phyloP scores from a whole-genome alignment of 2,888 invertebrate genomes.

The Serripes groenlandicus region DNA sequence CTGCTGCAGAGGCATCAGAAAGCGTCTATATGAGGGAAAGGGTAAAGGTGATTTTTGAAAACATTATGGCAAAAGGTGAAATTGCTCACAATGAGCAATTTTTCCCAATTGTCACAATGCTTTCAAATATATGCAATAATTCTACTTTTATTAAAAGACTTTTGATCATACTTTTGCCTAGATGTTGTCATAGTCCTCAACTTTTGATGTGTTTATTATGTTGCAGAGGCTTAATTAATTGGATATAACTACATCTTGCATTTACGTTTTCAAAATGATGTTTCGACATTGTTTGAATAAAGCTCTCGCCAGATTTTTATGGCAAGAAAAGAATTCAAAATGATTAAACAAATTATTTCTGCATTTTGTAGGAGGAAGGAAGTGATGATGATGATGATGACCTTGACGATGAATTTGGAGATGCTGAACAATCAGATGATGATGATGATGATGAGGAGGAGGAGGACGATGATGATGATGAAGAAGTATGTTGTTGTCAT shows the following conservation, averaged over 20 bases:
- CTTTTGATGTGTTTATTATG: background rate
- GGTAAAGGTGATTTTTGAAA: no score
- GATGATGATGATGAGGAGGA: constrained; percentile 35
- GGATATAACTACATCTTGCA: background rate
- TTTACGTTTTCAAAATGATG: background rate
- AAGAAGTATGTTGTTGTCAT: background rate
- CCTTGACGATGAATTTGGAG: constrained; percentile 37
- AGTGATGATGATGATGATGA: constrained; percentile 44
- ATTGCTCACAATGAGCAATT: no score
- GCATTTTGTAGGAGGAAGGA: constrained; percentile 36
- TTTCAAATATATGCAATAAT: no score
- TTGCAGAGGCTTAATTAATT: background rate
- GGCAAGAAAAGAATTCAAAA: background rate
- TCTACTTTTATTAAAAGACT: no score
- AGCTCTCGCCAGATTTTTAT: background rate
- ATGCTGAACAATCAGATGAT: constrained; percentile 36
- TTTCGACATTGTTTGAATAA: background rate
- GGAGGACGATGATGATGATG: constrained; percentile 21
- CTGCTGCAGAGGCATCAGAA: no score
- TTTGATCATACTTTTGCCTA: no score
- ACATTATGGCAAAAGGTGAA: no score
- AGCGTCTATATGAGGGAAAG: no score
- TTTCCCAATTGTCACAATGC: no score
- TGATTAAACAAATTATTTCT: background rate
- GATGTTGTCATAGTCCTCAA: background rate